Evolutionary conservation across 2,113 vertebrate genomes (phyloP).

Genomic region (Notarius lentiginosus): DNA sequence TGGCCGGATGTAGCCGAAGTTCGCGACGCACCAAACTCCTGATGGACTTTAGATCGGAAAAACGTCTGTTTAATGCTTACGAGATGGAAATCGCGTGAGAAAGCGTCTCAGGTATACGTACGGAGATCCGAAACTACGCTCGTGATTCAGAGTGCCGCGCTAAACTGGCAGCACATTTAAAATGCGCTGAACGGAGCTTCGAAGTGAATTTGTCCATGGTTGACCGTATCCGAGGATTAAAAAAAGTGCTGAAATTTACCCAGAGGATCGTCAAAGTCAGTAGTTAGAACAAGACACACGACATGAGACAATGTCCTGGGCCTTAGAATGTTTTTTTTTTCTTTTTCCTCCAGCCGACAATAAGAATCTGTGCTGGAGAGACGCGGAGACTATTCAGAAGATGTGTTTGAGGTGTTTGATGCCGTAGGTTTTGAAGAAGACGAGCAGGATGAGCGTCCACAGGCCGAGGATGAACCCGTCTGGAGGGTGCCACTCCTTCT

Average conservation of each 20-base stretch:
- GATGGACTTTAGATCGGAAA: no score
- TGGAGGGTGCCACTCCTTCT: conserved; percentile 96
- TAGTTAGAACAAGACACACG: not conserved
- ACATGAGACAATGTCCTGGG: not conserved
- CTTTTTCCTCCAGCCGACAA: not conserved
- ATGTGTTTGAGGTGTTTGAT: conserved; percentile 96
- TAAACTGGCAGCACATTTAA: not conserved
- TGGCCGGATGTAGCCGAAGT: not conserved
- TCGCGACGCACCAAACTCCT: no score
- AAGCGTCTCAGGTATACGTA: not conserved
- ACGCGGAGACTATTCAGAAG: conserved; percentile 72
- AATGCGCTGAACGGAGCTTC: not conserved
- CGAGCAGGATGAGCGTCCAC: conserved; percentile 94
- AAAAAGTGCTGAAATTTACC: not conserved
- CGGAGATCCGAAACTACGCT: not conserved
- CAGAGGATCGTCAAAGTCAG: not conserved
- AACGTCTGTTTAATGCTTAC: not conserved
- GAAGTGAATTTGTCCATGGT: not conserved
- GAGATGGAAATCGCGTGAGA: not conserved
- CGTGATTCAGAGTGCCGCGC: not conserved
- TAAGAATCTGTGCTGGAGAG: not conserved
- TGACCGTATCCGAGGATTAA: not conserved
- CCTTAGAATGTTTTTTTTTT: not conserved
- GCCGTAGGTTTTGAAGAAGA: conserved; percentile 97
- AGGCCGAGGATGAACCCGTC: conserved; percentile 96